Evolutionary conservation across 2,113 vertebrate genomes (phyloP).

Genomic region (Saguinus midas): DNA sequence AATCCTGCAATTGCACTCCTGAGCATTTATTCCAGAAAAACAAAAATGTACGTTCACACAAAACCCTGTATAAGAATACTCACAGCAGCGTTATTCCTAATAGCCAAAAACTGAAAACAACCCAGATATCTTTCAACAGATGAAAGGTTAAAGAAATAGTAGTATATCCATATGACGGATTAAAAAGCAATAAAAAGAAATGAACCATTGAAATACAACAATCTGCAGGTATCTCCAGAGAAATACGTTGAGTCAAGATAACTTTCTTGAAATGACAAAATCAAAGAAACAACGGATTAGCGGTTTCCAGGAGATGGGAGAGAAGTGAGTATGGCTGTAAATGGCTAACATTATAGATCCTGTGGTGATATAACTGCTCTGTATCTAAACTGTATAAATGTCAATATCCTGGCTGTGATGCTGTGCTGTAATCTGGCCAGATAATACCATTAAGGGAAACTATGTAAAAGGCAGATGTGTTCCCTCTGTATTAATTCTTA

Average conservation of each 20-base stretch:
- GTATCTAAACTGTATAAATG: not conserved
- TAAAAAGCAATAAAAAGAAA: not conserved
- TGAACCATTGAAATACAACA: not conserved
- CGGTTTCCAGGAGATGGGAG: not conserved
- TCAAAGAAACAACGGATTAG: not conserved
- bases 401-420: not conserved
- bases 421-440: not conserved
- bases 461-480: not conserved
- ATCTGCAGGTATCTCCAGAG: not conserved
- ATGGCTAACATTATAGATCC: not conserved
- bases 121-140: not conserved
- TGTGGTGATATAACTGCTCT: not conserved
- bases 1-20: not conserved
- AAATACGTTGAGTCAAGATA: not conserved
- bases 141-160: not conserved
- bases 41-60: not conserved
- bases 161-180: not conserved
- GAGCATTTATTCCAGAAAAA: not conserved
- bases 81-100: not conserved
- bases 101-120: not conserved
- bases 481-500: not conserved
- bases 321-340: not conserved
- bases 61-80: not conserved
- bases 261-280: not conserved
- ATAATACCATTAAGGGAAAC: not conserved